Evolutionary conservation across 1,140 invertebrate species (phyloP), one percentile per base, ranked within the genome.

Genomic region (Pararge aegeria): DNA sequence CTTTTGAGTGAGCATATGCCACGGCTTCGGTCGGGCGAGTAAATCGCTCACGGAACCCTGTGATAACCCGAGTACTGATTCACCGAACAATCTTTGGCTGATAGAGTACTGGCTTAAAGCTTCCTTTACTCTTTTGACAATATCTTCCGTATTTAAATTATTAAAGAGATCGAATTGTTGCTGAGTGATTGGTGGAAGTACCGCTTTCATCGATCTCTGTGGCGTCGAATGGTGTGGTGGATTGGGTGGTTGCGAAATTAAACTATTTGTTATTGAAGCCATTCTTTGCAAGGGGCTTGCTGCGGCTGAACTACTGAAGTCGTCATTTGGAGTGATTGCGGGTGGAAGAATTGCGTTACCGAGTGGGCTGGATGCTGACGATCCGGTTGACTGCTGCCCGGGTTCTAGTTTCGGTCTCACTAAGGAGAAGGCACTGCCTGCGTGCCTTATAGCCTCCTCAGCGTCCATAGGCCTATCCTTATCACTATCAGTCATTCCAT

Each of bases 101-200:
- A 99, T 99, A 52, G 98, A 99, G 91, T 99, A 99, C 88, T 99
- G 97, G 71, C 96, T 98, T 38, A 99, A 91, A 66, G 98, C 97
- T 88, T 99, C 98, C 90, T 99, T 99, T 2, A 99, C 97, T 90
- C 96, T 96, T 70, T 98, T 96, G 19, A 99, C 98, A 65, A 99
- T 97, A 64, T 99, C 98, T 91, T 99, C 98, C 0, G 98, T 99
- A 82, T 99, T 99, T 42, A 99, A 93, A 85, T 98, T 98, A 79
- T 98, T 97, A 91, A 98, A 99, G 84, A 97, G 94, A 89, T 99
- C 98, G 88, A 99, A 99, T 81, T 99, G 98, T 78, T 99, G 98
- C 80, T 99, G 98, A 0, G 98, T 99, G 60, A 99, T 99, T 0
- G 98, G 98, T 16, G 98, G 97, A 70, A 99, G 92, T 12, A 99